Base-by-base conservation (phyloP, 2,113 vertebrate species). In the Chaetodon trifascialis region DNA sequence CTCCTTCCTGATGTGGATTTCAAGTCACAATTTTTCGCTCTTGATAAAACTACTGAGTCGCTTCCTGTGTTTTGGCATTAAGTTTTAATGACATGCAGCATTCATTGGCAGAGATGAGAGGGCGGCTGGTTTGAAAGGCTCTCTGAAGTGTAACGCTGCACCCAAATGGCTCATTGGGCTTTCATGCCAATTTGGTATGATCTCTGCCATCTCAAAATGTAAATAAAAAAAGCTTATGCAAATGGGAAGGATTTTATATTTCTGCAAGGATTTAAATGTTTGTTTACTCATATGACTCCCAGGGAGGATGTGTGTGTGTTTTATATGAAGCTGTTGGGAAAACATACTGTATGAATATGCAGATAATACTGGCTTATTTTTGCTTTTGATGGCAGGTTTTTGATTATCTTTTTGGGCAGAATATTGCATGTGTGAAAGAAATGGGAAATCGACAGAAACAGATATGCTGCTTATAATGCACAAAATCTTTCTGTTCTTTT, bases 51-150 rank as follows among this genome's bases (percentile, higher is more conserved):
- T 68, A 89, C 72, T 72, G 77, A 90, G 88, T 81, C 30, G 58
- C 76, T 77, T 86, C 79, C 54, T 81, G 62, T 86, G 89, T 80
- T 88, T 85, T 81, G 79, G 62, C 84, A 81, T 92, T 84, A 90
- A 70, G 79, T 90, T 93, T 94, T 93, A 89, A 95, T 91, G 78
- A 81, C 75, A 88, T 81, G 79, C 85, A 75, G 80, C 69, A 75
- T 87, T 91, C 88, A 85, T 78, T 92, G 91, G 91, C 76, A 85
- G 84, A 89, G 88, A 88, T 90, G 88, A 88, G 88, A 93, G 73
- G 68, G 86, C 73, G 73, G 84, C 42, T 64, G 72, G 75, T 93
- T 91, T 91, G 87, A 87, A 93, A 90, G 82, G 72, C 79, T 89
- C 84, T 93, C 91, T 94, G 89, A 94, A 91, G 83, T 94, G 82